These are phyloP conservation scores for Brachionus paranguensis DNA, from an alignment of 1,140 invertebrate species.

Conservation along the genomic window DNA sequence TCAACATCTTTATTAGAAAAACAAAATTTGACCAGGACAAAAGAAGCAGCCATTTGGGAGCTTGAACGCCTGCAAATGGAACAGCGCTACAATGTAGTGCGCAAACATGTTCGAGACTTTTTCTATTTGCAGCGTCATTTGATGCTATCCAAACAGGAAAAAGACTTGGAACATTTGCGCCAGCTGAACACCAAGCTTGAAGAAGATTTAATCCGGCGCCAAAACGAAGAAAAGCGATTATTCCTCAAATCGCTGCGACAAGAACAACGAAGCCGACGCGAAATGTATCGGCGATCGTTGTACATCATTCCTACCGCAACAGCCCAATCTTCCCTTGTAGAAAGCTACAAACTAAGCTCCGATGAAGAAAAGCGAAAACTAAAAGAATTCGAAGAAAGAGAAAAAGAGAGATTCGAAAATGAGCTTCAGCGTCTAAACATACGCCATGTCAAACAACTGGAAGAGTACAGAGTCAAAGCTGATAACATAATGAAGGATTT, in stretches of 20 bases:
- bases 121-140: constrained; percentile 36
- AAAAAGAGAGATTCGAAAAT: constrained; percentile 39
- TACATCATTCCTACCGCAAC: neutral
- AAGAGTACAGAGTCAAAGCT: constrained; percentile 24
- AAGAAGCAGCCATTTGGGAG: constrained; percentile 36
- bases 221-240: constrained; percentile 36
- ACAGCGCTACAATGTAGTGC: constrained; percentile 36
- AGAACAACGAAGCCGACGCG: constrained; percentile 35
- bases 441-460: constrained; percentile 24
- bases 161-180: constrained; percentile 35
- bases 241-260: constrained; percentile 29
- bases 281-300: constrained; percentile 29
- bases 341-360: neutral
- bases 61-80: constrained; percentile 39
- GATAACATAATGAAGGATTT: constrained; percentile 40
- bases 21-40: constrained; percentile 23
- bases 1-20: constrained; percentile 18
- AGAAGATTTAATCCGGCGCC: constrained; percentile 33
- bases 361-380: constrained; percentile 34
- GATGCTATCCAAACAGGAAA: constrained; percentile 35
- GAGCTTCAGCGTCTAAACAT: constrained; percentile 22
- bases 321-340: neutral
- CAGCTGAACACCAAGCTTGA: constrained; percentile 33
- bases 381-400: constrained; percentile 39
- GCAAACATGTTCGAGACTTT: constrained; percentile 35